phyloP scores from a whole-genome alignment of 2,797 vertebrate species.

The Xyrichtys novacula region DNA sequence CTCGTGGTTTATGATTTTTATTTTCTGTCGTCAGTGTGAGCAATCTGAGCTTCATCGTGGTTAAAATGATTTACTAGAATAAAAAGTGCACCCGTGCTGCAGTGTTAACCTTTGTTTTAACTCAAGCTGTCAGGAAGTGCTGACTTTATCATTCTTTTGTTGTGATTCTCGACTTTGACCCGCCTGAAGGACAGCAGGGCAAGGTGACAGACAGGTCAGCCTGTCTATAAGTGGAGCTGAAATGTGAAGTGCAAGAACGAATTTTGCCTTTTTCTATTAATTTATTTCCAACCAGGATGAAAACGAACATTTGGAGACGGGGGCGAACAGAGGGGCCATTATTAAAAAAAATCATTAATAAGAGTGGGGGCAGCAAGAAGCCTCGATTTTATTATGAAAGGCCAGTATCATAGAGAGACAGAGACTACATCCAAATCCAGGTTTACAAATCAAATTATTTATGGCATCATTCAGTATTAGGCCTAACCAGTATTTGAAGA shows the following conservation, averaged over 20 bases:
- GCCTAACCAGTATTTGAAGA: too few relatives aligned
- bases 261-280: background rate
- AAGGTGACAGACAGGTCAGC: conserved; percentile 99
- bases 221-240: conserved; percentile 93
- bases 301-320: background rate
- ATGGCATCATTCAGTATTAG: background rate
- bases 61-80: background rate
- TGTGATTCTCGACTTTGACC: conserved; percentile 96
- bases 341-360: background rate
- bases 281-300: background rate
- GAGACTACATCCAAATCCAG: background rate
- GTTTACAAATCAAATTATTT: background rate
- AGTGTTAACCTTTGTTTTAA: conserved; percentile 45
- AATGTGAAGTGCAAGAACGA: conserved; percentile 78
- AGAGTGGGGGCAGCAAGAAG: background rate
- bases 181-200: conserved; percentile 91
- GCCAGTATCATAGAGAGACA: background rate
- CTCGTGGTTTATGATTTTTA: too few relatives aligned
- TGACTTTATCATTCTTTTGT: conserved; percentile 97
- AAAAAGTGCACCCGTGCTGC: conserved; percentile 22
- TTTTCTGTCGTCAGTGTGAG: background rate
- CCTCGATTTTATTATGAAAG: background rate
- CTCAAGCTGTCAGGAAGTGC: conserved; percentile 75
- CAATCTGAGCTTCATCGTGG: background rate
- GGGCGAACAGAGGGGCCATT: rapidly evolving